These are phyloP conservation scores for Falcaria lacertinaria DNA, from an alignment of 2,888 invertebrate species.

Conservation along the genomic window DNA sequence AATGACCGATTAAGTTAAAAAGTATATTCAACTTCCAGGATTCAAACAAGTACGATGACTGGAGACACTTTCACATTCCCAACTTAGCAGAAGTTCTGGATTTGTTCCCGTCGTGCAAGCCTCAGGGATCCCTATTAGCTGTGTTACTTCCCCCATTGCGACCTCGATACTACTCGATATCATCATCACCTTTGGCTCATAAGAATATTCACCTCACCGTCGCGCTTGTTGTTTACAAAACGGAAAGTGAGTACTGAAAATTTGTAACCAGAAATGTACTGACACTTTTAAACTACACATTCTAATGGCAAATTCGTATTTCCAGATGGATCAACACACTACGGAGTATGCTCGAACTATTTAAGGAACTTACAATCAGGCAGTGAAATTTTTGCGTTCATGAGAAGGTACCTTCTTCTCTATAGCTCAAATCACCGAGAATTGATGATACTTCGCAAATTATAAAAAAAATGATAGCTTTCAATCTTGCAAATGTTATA, in stretches of 20 bases:
- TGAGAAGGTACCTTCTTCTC: slow-evolving; percentile 82
- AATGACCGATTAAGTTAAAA: too few relatives aligned
- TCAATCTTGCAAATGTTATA: too few relatives aligned
- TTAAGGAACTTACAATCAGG: slow-evolving; percentile 84
- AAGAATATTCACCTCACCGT: slow-evolving; percentile 93
- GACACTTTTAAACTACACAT: too few relatives aligned
- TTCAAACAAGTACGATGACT: slow-evolving; percentile 93
- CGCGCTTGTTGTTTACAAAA: slow-evolving; percentile 91
- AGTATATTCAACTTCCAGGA: slow-evolving; percentile 85
- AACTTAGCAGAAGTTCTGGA: slow-evolving; percentile 92
- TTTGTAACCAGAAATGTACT: too few relatives aligned
- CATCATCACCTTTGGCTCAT: slow-evolving; percentile 89
- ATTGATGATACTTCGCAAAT: too few relatives aligned
- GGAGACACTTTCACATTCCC: slow-evolving; percentile 92
- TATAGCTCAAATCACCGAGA: too few relatives aligned
- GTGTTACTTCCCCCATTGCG: slow-evolving; percentile 91
- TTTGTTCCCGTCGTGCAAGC: slow-evolving; percentile 91
- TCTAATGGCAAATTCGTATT: too few relatives aligned
- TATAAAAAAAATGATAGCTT: too few relatives aligned
- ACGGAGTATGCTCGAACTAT: slow-evolving; percentile 96
- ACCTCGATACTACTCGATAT: slow-evolving; percentile 96
- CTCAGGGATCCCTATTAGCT: slow-evolving; percentile 89
- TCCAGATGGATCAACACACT: slow-evolving; percentile 88
- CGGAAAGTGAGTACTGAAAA: slow-evolving; percentile 81
- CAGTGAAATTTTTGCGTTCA: slow-evolving; percentile 86